Evolutionary conservation across 2,113 vertebrate species (phyloP).

Genomic region (Microtus richardsoni): DNA sequence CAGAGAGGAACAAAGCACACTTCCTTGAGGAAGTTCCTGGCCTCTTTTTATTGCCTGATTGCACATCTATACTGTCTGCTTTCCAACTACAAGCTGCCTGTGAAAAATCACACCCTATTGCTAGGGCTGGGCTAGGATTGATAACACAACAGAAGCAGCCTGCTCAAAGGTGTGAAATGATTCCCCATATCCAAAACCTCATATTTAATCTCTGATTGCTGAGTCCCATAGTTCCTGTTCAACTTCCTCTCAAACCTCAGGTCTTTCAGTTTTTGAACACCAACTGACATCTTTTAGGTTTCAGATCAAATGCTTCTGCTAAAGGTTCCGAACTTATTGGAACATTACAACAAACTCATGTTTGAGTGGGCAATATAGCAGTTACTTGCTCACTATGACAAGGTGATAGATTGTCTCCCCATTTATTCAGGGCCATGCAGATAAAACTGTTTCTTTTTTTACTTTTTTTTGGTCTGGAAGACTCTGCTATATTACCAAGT

Average conservation of each 20-base stretch:
- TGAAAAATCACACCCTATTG: slow-evolving; percentile 3
- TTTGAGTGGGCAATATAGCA: neutral
- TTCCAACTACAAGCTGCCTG: neutral
- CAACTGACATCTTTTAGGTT: neutral
- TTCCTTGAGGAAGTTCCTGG: slow-evolving; percentile 39
- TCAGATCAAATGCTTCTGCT: neutral
- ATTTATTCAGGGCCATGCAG: neutral
- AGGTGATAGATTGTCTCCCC: neutral
- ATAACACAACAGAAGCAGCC: neutral
- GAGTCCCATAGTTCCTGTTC: neutral
- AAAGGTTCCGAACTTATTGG: neutral
- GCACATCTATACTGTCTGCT: neutral
- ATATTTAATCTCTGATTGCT: neutral
- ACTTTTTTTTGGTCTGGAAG: neutral
- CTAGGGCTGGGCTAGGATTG: neutral
- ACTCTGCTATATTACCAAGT: neutral
- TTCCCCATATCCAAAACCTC: neutral
- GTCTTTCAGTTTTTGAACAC: neutral
- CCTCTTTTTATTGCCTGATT: slow-evolving; percentile 14
- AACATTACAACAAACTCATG: neutral
- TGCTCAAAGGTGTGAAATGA: neutral
- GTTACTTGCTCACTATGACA: neutral
- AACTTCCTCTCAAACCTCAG: neutral
- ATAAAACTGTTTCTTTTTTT: neutral
- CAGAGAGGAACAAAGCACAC: neutral